A percentile compares a stretch with the other conserved stretches of the same genome.
Evolutionary conservation across 2,888 invertebrate genomes (phyloP).

Genomic region (Eristalis intricaria): DNA sequence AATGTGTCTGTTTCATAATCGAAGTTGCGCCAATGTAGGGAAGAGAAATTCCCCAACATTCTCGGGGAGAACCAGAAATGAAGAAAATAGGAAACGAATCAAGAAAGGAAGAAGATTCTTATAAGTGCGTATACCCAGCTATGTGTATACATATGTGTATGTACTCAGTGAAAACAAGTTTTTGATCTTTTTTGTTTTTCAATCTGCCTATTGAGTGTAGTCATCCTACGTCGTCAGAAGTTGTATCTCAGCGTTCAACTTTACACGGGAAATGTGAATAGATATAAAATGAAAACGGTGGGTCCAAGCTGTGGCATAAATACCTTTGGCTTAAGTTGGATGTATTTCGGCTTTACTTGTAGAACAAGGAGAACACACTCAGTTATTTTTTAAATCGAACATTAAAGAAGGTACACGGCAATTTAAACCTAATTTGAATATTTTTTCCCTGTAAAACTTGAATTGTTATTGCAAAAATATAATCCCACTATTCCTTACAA

Average conservation of each 20-base stretch:
- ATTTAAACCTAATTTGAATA: too few relatives aligned
- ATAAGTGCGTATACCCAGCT: not conserved
- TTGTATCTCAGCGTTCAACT: conserved; percentile 7
- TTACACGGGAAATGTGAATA: not conserved
- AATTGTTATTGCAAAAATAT: too few relatives aligned
- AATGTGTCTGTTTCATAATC: conserved; percentile 64
- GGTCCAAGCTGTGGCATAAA: too few relatives aligned
- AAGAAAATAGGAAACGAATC: conserved; percentile 26
- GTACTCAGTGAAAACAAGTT: conserved; percentile 8
- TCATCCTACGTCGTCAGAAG: not conserved
- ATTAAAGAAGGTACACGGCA: too few relatives aligned
- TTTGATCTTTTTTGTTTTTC: conserved; percentile 1
- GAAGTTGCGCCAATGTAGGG: conserved; percentile 60
- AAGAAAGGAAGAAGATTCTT: not conserved
- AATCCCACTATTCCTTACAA: too few relatives aligned
- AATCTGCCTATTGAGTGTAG: not conserved
- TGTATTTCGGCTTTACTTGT: too few relatives aligned
- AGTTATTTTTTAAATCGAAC: too few relatives aligned
- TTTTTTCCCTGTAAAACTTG: too few relatives aligned
- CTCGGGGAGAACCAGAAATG: conserved; percentile 20
- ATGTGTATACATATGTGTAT: not conserved
- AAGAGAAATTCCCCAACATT: conserved; percentile 12
- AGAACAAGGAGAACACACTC: too few relatives aligned
- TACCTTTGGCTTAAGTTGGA: too few relatives aligned
- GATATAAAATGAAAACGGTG: too few relatives aligned